phyloP scores from a whole-genome alignment of 1,140 invertebrate species.

The Tribolium castaneum region DNA sequence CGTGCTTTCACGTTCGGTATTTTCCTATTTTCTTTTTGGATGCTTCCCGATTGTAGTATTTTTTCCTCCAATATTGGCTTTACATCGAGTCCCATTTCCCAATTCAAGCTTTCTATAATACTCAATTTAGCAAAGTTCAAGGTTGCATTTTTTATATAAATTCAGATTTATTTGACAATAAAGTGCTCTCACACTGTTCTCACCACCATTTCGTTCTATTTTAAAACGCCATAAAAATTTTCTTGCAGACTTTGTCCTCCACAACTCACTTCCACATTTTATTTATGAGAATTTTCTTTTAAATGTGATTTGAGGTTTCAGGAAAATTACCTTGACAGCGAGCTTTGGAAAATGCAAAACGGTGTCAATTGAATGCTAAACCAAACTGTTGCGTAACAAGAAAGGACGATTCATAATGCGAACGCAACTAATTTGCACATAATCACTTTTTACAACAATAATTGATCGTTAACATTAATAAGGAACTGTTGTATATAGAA shows the following conservation, averaged over 20 bases:
- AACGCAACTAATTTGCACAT: conserved; percentile 28
- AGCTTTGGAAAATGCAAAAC: background rate
- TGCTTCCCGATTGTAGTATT: background rate
- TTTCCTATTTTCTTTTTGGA: background rate
- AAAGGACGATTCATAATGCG: conserved; percentile 21
- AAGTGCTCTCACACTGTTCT: background rate
- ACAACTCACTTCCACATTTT: background rate
- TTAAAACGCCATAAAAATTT: background rate
- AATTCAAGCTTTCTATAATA: background rate
- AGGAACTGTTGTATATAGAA: background rate
- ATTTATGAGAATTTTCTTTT: background rate
- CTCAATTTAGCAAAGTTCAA: background rate
- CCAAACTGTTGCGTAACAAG: background rate
- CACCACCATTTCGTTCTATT: background rate
- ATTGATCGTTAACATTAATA: conserved; percentile 26
- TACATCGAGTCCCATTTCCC: background rate
- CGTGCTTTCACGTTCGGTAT: background rate
- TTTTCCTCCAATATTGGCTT: background rate
- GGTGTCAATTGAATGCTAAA: conserved; percentile 6
- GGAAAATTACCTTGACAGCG: background rate
- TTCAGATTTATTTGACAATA: background rate
- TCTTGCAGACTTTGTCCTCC: background rate
- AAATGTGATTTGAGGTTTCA: background rate
- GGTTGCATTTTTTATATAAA: background rate
- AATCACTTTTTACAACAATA: conserved; percentile 7